Percentiles rank a stretch among this genome's conserved stretches.
Conservation (phyloP, 1,140 invertebrate genomes). For the Akabosia matsudoensis region DNA sequence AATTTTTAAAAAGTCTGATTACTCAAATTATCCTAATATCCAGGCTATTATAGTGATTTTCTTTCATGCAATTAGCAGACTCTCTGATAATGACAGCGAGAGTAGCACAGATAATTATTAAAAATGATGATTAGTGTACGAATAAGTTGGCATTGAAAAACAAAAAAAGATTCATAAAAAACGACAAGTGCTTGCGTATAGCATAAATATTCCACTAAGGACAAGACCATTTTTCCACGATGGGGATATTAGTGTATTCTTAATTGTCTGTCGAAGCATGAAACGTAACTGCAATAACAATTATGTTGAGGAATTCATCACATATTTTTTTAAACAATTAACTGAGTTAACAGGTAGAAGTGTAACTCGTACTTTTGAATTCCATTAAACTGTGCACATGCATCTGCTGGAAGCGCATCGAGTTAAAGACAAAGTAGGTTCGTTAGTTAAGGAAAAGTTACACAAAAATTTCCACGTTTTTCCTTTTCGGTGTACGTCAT, state of each 20-base stretch:
- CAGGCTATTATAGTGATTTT: neutral
- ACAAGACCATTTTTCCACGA: too few relatives aligned
- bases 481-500: too few relatives aligned
- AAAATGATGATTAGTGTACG: neutral
- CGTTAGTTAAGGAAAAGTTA: too few relatives aligned
- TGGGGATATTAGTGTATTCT: too few relatives aligned
- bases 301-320: neutral
- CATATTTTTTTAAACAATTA: neutral
- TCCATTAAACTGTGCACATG: too few relatives aligned
- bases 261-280: constrained; percentile 6
- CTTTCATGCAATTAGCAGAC: neutral
- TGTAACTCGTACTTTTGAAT: too few relatives aligned
- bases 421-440: too few relatives aligned
- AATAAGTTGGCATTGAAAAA: neutral
- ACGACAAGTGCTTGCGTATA: too few relatives aligned
- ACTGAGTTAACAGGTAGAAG: neutral
- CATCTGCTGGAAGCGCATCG: too few relatives aligned
- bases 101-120: neutral
- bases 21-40: neutral
- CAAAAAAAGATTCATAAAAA: neutral
- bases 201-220: too few relatives aligned
- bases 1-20: neutral
- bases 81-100: neutral
- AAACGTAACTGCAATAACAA: neutral
- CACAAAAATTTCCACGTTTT: too few relatives aligned